phyloP scores from a whole-genome alignment of 2,888 invertebrate genomes.

The Dascillus cervinus region DNA sequence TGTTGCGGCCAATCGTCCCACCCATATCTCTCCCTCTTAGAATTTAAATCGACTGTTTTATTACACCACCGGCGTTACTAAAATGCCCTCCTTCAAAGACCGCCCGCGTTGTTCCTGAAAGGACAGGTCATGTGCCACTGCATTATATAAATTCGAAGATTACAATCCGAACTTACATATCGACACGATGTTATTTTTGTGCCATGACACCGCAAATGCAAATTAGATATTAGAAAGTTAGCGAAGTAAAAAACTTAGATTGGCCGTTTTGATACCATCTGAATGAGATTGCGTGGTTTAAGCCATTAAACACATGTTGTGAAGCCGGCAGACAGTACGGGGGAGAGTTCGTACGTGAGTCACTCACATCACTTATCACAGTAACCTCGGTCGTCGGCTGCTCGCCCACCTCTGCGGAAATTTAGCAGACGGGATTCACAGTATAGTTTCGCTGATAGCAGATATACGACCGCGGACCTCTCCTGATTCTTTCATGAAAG shows the following conservation, averaged over 20 bases:
- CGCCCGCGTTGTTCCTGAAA: too few relatives aligned
- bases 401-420: slow-evolving; percentile 11
- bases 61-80: slow-evolving; percentile 2
- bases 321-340: slow-evolving; percentile 6
- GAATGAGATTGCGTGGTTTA: not conserved
- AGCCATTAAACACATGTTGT: not conserved
- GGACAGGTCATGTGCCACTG: too few relatives aligned
- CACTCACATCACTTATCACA: slow-evolving; percentile 13
- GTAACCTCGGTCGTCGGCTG: slow-evolving; percentile 13
- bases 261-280: too few relatives aligned
- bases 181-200: too few relatives aligned
- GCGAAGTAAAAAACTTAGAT: too few relatives aligned
- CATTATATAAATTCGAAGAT: too few relatives aligned
- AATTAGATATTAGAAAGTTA: too few relatives aligned
- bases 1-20: slow-evolving; percentile 6
- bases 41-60: slow-evolving; percentile 10
- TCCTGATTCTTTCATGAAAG: too few relatives aligned
- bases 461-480: slow-evolving; percentile 12
- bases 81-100: too few relatives aligned
- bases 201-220: too few relatives aligned
- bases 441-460: slow-evolving; percentile 7
- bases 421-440: slow-evolving; percentile 6
- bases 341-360: slow-evolving; percentile 5
- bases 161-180: too few relatives aligned
- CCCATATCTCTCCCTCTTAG: slow-evolving; percentile 4